A percentile compares a stretch with the other conserved stretches of the same genome.
These are phyloP conservation scores for Automeris io DNA, from an alignment of 2,888 invertebrate genomes.

Conservation along the genomic window DNA sequence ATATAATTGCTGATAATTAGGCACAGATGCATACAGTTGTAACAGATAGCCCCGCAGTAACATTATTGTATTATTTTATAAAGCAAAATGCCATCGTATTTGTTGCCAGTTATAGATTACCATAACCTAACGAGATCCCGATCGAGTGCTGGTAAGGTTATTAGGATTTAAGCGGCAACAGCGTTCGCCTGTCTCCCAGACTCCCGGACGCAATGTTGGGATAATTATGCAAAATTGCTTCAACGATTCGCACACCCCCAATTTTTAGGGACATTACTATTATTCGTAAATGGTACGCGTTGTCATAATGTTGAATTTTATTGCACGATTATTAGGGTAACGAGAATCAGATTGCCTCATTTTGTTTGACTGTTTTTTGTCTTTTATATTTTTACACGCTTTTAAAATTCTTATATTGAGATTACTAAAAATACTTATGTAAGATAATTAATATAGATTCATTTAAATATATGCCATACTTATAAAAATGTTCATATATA, in stretches of 20 bases:
- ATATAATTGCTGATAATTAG: too few relatives aligned
- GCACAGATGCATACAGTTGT: too few relatives aligned
- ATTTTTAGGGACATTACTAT: constrained; percentile 71
- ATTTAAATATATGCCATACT: too few relatives aligned
- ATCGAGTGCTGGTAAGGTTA: constrained; percentile 62
- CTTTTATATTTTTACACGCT: background rate
- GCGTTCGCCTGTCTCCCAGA: constrained; percentile 45
- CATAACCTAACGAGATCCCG: constrained; percentile 66
- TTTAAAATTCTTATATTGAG: background rate
- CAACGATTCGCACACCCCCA: constrained; percentile 68
- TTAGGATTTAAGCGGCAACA: constrained; percentile 67
- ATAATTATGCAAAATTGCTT: constrained; percentile 76
- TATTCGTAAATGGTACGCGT: constrained; percentile 70
- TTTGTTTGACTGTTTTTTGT: constrained; percentile 21
- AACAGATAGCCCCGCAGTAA: too few relatives aligned
- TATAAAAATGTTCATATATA: too few relatives aligned
- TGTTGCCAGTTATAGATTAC: constrained; percentile 56
- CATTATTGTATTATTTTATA: background rate
- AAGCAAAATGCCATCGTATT: constrained; percentile 44
- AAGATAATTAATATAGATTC: too few relatives aligned
- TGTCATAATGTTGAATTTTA: constrained; percentile 71
- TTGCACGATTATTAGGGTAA: constrained; percentile 61
- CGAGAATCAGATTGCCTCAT: constrained; percentile 34
- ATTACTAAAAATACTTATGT: too few relatives aligned
- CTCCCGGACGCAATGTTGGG: constrained; percentile 38